Evolutionary conservation across 1,140 invertebrate species (phyloP).

Genomic region (Cydia fagiglandana): DNA sequence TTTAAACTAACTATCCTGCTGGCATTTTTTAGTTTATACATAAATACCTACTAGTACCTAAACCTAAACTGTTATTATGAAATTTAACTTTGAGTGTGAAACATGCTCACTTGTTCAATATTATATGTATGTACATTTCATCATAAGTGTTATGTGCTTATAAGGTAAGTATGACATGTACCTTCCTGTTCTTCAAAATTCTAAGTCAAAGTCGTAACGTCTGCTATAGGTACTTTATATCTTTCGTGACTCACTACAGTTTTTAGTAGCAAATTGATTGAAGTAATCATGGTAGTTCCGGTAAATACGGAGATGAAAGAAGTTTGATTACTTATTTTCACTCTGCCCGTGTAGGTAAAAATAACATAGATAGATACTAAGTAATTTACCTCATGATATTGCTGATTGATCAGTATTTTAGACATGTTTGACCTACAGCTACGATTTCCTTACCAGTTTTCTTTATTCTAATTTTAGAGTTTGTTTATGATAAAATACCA

Average conservation of each 20-base stretch:
- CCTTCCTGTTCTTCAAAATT: no score
- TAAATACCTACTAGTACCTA: no score
- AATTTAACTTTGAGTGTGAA: no score
- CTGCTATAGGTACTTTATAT: not conserved
- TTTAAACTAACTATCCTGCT: no score
- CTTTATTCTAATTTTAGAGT: not conserved
- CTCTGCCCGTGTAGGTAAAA: not conserved
- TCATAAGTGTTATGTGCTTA: no score
- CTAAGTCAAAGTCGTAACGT: not conserved
- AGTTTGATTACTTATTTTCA: constrained; percentile 6
- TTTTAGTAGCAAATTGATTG: not conserved
- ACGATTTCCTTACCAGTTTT: not conserved
- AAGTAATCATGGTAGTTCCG: not conserved
- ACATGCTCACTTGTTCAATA: no score
- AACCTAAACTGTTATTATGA: no score
- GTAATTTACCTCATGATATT: not conserved
- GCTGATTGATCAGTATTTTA: not conserved
- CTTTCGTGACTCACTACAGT: not conserved
- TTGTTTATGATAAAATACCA: constrained; percentile 1
- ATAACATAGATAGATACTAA: no score
- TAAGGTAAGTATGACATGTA: not conserved
- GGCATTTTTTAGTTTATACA: no score
- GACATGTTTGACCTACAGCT: not conserved
- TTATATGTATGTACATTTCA: no score
- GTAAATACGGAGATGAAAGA: not conserved